Base-by-base conservation (phyloP, 2,797 vertebrate genomes). In the Megalops cyprinoides region DNA sequence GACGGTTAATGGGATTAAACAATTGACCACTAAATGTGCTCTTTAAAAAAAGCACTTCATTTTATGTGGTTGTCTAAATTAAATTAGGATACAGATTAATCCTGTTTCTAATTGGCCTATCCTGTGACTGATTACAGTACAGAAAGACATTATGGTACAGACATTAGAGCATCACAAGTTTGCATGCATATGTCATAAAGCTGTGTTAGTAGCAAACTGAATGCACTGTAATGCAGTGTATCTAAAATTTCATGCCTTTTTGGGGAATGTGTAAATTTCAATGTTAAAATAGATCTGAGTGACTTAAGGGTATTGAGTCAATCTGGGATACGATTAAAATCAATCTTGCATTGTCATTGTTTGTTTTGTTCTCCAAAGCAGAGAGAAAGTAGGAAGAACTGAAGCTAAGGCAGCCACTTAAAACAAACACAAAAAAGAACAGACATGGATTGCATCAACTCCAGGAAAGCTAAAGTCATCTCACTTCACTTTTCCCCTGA, bases 361-460 rank as follows among this genome's bases (percentile, higher is more conserved):
- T 58, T n/a, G 23, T 58, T 9, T 53, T 15, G 12, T 0, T 14
- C 2, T 14, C 2, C 31, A 28, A 10, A 60, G 3, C 12, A 65
- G 12, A 2, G 1, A 65, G 20, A 65, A 9, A 18, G 60, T 14
- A 15, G 18, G 2, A 28, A 20, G 37, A 39, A 42, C 65, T 67
- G 12, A 25, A 12, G 31, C 18, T 6, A 2, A 69, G 42, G 65
- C 65, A 39, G 7, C 20, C 0, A 23, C 23, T 2, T 42, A 69
- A 18, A 39, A 62, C 25, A 60, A 60, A n/a, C 20, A 2, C 18
- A 8, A 42, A 25, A 34, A 10, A 67, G 12, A 25, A 25, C 18
- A 46, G 18, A 67, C 76, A 76, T 81, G 82, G 79, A 82, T 86
- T 87, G 86, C 85, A 86, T 84, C 84, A 87, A 84, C 76, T 83